phyloP scores from a whole-genome alignment of 1,140 invertebrate genomes.

The Heliconius hewitsoni region DNA sequence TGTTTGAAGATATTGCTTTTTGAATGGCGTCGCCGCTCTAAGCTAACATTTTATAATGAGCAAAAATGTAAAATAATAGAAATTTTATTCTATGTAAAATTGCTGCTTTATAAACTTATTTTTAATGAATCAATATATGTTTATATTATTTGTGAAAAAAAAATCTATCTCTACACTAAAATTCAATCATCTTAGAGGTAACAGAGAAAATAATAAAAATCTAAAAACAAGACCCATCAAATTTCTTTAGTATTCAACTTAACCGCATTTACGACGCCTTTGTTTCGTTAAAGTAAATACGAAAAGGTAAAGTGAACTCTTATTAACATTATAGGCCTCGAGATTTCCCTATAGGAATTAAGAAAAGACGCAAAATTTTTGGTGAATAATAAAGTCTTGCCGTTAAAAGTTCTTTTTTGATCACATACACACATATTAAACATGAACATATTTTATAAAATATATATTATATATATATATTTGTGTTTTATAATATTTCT shows the following conservation, averaged over 20 bases:
- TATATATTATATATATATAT: no score
- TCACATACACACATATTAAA: background rate
- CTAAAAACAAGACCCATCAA: background rate
- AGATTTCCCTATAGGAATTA: constrained; percentile 23
- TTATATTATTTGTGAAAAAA: no score
- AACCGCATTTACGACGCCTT: constrained; percentile 24
- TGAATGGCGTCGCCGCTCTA: no score
- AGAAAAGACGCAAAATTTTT: background rate
- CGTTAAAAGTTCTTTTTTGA: background rate
- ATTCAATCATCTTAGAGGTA: background rate
- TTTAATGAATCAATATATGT: no score
- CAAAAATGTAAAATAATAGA: no score
- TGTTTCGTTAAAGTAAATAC: constrained; percentile 17
- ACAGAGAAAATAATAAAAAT: constrained; percentile 2
- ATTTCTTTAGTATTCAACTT: constrained; percentile 7
- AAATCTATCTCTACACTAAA: background rate
- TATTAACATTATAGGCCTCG: constrained; percentile 13
- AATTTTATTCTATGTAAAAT: no score
- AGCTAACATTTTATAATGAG: no score
- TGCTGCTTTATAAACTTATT: no score
- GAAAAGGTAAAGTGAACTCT: constrained; percentile 14
- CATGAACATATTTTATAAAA: background rate
- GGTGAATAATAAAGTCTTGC: background rate
- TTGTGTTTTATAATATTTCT: no score
- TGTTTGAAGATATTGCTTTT: no score